phyloP scores from a whole-genome alignment of 2,888 invertebrate genomes.

The Limnephilus auricula region DNA sequence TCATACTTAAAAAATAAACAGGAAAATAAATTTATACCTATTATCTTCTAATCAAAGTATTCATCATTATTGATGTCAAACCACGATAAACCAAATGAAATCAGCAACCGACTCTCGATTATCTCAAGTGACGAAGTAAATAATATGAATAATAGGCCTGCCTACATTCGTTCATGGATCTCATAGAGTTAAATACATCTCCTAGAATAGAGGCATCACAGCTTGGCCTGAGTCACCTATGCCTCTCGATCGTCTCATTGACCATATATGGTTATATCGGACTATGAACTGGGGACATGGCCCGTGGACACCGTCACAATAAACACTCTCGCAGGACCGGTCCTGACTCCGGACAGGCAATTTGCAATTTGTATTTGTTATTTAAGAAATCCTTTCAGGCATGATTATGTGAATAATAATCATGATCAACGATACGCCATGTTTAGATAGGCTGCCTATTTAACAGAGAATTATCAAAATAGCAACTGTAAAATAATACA shows the following conservation, averaged over 20 bases:
- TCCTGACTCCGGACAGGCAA: neutral
- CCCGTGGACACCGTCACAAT: neutral
- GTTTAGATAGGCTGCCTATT: neutral
- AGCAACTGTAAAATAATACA: no score
- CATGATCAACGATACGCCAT: neutral
- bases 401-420: neutral
- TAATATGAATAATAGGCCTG: neutral
- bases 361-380: neutral
- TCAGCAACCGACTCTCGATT: neutral
- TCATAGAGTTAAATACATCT: neutral
- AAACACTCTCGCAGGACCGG: conserved; percentile 20
- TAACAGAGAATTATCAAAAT: neutral
- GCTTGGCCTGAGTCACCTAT: conserved; percentile 32
- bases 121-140: neutral
- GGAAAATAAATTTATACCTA: neutral
- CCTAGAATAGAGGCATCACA: conserved; percentile 37
- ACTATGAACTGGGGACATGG: neutral
- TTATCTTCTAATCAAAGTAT: neutral
- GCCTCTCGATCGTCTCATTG: conserved; percentile 32
- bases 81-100: neutral
- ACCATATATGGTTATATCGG: conserved; percentile 45
- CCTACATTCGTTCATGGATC: neutral
- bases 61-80: neutral
- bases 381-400: neutral
- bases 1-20: neutral